These are phyloP conservation scores for Amblyornis subalaris DNA, from an alignment of 2,113 vertebrate genomes.

Conservation along the genomic window DNA sequence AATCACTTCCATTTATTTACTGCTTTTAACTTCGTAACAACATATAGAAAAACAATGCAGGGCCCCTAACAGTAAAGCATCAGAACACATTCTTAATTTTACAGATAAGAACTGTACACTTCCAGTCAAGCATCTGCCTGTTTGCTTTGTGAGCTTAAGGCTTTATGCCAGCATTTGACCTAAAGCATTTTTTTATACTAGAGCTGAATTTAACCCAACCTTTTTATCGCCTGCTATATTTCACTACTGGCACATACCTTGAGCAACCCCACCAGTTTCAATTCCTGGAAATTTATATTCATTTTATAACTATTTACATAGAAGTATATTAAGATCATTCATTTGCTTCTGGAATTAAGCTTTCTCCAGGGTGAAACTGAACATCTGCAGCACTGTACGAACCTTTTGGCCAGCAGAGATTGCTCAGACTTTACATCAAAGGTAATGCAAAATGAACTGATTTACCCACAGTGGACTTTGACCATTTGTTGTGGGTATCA, in stretches of 20 bases:
- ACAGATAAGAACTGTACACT: neutral
- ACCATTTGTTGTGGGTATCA: neutral
- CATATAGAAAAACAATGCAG: neutral
- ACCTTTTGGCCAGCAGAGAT: neutral
- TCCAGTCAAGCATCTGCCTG: neutral
- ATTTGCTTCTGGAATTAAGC: neutral
- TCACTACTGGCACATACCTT: neutral
- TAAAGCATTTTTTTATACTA: neutral
- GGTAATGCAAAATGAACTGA: neutral
- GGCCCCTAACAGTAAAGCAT: neutral
- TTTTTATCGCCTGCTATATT: neutral
- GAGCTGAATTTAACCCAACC: neutral
- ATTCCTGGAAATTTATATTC: neutral
- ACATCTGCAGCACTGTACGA: neutral
- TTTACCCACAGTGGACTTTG: neutral
- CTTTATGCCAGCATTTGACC: neutral
- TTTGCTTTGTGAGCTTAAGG: neutral
- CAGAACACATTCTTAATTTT: neutral
- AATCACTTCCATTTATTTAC: neutral
- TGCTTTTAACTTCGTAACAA: neutral
- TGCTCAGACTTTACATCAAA: neutral
- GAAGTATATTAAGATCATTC: neutral
- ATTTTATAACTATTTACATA: neutral
- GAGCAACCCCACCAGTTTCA: neutral
- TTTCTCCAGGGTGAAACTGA: neutral